phyloP scores from a whole-genome alignment of 2,888 invertebrate species.

The Lypha dubia region DNA sequence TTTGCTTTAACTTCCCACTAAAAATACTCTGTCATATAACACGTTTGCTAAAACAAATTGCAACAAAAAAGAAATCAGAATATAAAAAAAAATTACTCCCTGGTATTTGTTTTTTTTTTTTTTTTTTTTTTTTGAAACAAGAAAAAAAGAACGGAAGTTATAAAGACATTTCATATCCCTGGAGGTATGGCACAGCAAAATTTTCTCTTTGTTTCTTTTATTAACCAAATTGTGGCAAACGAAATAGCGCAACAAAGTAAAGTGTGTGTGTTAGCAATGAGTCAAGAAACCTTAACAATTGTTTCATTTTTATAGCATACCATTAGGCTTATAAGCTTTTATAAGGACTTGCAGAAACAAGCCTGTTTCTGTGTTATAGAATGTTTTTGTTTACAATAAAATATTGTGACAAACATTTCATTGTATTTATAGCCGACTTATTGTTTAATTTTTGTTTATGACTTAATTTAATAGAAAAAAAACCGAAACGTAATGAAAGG shows the following conservation, averaged over 20 bases:
- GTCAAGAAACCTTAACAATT: constrained; percentile 30
- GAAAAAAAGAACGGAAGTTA: constrained; percentile 55
- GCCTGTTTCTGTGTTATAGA: background rate
- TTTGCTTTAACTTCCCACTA: constrained; percentile 20
- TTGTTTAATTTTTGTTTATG: constrained; percentile 43
- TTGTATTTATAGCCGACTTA: constrained; percentile 17
- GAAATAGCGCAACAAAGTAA: constrained; percentile 11
- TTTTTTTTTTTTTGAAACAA: constrained; percentile 14
- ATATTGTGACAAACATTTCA: constrained; percentile 23
- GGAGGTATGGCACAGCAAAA: constrained; percentile 49
- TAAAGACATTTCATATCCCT: constrained; percentile 56
- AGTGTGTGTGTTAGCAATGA: constrained; percentile 9
- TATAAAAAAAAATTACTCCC: constrained; percentile 31
- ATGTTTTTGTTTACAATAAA: background rate
- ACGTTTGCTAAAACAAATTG: constrained; percentile 11
- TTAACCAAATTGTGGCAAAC: constrained; percentile 16
- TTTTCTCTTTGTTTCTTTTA: constrained; percentile 3
- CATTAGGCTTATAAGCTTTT: constrained; percentile 56
- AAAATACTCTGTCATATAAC: constrained; percentile 37
- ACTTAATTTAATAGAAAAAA: constrained; percentile 36
- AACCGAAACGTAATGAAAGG: background rate
- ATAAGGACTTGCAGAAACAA: background rate
- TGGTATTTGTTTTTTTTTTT: constrained; percentile 17
- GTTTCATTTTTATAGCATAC: constrained; percentile 46
- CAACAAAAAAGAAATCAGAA: constrained; percentile 21